Conservation (phyloP, 1,140 invertebrate species). For the Drosophila takahashii region DNA sequence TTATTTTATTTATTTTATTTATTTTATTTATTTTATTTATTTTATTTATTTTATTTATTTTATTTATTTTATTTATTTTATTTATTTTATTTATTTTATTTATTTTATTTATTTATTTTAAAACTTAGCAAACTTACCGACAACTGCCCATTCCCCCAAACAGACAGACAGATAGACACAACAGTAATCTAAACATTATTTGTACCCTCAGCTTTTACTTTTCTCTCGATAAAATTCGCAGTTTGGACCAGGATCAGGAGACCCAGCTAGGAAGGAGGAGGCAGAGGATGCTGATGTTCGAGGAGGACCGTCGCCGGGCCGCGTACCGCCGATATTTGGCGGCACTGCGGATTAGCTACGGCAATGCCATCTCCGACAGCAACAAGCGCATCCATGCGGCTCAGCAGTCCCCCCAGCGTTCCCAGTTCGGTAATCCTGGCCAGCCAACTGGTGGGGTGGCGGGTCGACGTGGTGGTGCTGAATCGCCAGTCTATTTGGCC, state of each 20-base stretch:
- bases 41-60: too few relatives aligned
- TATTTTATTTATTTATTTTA: too few relatives aligned
- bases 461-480: not conserved
- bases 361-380: conserved; percentile 45
- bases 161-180: too few relatives aligned
- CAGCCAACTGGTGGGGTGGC: not conserved
- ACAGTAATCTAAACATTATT: too few relatives aligned
- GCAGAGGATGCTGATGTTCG: conserved; percentile 1
- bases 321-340: conserved; percentile 35
- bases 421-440: not conserved
- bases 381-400: conserved; percentile 18
- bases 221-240: not conserved
- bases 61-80: too few relatives aligned
- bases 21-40: too few relatives aligned
- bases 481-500: not conserved
- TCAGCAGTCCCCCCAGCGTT: too few relatives aligned
- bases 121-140: too few relatives aligned
- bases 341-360: conserved; percentile 32
- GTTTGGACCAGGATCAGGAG: not conserved
- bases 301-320: not conserved
- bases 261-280: not conserved
- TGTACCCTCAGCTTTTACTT: not conserved
- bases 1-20: too few relatives aligned
- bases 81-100: too few relatives aligned
- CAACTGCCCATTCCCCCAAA: too few relatives aligned